Percentiles rank a stretch among this genome's conserved stretches.
These are phyloP conservation scores for Clistopyga incitator DNA, from an alignment of 2,888 invertebrate genomes.

Conservation along the genomic window DNA sequence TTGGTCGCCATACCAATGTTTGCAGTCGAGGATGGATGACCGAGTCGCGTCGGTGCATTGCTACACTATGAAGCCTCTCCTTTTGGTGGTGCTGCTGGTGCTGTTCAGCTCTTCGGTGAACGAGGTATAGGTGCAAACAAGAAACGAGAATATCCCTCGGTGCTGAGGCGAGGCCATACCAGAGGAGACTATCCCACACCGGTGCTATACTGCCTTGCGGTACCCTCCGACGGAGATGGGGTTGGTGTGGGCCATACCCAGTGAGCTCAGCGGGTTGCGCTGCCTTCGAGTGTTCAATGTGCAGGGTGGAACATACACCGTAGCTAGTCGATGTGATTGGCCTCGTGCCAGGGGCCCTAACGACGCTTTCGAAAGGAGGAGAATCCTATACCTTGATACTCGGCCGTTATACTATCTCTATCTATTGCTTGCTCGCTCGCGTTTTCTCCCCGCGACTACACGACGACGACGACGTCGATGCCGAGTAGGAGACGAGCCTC, in stretches of 20 bases:
- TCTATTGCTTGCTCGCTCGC: slow-evolving; percentile 57
- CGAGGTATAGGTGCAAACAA: slow-evolving; percentile 80
- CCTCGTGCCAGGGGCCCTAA: slow-evolving; percentile 82
- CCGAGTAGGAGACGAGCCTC: slow-evolving; percentile 71
- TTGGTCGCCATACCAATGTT: slow-evolving; percentile 79
- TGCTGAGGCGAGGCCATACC: slow-evolving; percentile 70
- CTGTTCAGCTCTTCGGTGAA: slow-evolving; percentile 59
- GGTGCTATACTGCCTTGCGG: slow-evolving; percentile 42
- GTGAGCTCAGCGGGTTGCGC: slow-evolving; percentile 42
- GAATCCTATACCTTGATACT: slow-evolving; percentile 79
- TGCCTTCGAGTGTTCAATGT: slow-evolving; percentile 62
- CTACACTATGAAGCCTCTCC: slow-evolving; percentile 40
- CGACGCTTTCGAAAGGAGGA: slow-evolving; percentile 83
- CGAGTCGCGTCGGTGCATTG: slow-evolving; percentile 46
- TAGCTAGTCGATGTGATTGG: slow-evolving; percentile 83
- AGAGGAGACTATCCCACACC: slow-evolving; percentile 68
- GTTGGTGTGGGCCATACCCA: slow-evolving; percentile 32
- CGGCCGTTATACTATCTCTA: slow-evolving; percentile 52
- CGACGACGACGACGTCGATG: slow-evolving; percentile 63
- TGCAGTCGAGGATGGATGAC: slow-evolving; percentile 65
- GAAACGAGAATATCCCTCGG: slow-evolving; percentile 78
- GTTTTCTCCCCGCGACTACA: slow-evolving; percentile 44
- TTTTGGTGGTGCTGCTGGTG: slow-evolving; percentile 32
- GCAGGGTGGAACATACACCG: slow-evolving; percentile 77
- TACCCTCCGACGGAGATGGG: slow-evolving; percentile 18